These are phyloP conservation scores for Troilus luridus DNA, from an alignment of 2,888 invertebrate species.

Conservation along the genomic window DNA sequence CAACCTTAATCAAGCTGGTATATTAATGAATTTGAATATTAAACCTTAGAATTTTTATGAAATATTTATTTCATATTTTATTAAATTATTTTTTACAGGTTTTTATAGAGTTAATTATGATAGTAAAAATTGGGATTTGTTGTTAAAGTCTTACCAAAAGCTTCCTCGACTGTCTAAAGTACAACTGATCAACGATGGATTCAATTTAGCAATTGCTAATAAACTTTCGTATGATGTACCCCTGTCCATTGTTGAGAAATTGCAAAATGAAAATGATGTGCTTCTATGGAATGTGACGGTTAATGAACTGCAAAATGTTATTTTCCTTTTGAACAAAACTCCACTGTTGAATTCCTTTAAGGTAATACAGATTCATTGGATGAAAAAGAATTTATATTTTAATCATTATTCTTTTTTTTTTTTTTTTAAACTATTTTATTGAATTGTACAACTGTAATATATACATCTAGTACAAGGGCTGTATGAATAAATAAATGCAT, in stretches of 20 bases:
- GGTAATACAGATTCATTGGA: background rate
- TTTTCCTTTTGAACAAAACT: constrained; percentile 11
- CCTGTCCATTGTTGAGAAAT: constrained; percentile 77
- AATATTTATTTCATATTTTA: background rate
- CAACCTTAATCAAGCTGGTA: constrained; percentile 80
- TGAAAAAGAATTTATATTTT: too few relatives aligned
- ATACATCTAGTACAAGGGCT: too few relatives aligned
- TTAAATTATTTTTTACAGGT: constrained; percentile 66
- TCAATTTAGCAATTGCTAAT: constrained; percentile 76
- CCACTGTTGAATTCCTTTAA: constrained; percentile 5
- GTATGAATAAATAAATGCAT: too few relatives aligned
- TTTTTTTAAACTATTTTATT: too few relatives aligned
- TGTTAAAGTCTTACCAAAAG: constrained; percentile 77
- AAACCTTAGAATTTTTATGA: background rate
- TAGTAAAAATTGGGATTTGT: constrained; percentile 77
- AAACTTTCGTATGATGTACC: constrained; percentile 75
- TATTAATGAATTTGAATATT: background rate
- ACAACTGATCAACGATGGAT: constrained; percentile 82
- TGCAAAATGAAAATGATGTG: constrained; percentile 76
- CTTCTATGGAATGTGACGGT: constrained; percentile 79
- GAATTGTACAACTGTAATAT: too few relatives aligned
- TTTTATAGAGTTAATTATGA: constrained; percentile 84
- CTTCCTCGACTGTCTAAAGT: constrained; percentile 76
- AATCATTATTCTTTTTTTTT: too few relatives aligned
- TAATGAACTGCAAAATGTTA: constrained; percentile 68